Evolutionary conservation across 2,113 vertebrate species (phyloP), one percentile per base, ranked within the genome.

Genomic region (Misgurnus anguillicaudatus): DNA sequence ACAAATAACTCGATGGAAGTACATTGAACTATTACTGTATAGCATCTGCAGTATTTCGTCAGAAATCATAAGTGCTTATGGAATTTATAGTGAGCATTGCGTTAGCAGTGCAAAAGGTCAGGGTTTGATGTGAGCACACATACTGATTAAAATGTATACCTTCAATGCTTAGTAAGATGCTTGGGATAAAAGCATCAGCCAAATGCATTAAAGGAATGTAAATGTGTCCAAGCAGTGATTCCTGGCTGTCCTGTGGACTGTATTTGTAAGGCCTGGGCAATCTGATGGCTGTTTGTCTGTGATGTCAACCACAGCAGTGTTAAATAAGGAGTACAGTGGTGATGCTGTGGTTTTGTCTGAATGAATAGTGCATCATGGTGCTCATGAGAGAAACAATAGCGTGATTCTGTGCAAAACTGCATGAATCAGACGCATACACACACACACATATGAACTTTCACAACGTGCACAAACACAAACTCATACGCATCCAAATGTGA

Each of bases 351-450:
- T 84, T 87, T 88, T 88, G 81, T 88, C 80, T 82, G 58, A 82
- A 63, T 71, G 85, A 71, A 85, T 78, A 84, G 73, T 86, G 53
- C 88, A 83, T 68, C 53, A 68, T 80, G 83, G 80, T 86, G 85
- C 86, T 85, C 87, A 83, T 60, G 82, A 84, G 38, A 87, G 24
- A 31, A 31, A 89, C 84, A 81, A 86, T 78, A 66, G 66, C 6
- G 3, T 39, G 51, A 19, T 71, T 71, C 36, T 60, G 39, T 24
- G 38, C 13, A 39, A 36, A 41, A 39, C 51, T 71, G 48, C 51
- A 41, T 39, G 21, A 77, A 55, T 78, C 79, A 72, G 42, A 41
- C 70, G 66, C 61, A 55, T 21, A 62, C 39, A 75, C 55, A 53
- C 39, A 36, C 24, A 6, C 65, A 67, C 14, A 67, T 19, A 68